These are phyloP conservation scores for Cnemophilus loriae DNA, from an alignment of 2,113 vertebrate genomes.

Conservation along the genomic window DNA sequence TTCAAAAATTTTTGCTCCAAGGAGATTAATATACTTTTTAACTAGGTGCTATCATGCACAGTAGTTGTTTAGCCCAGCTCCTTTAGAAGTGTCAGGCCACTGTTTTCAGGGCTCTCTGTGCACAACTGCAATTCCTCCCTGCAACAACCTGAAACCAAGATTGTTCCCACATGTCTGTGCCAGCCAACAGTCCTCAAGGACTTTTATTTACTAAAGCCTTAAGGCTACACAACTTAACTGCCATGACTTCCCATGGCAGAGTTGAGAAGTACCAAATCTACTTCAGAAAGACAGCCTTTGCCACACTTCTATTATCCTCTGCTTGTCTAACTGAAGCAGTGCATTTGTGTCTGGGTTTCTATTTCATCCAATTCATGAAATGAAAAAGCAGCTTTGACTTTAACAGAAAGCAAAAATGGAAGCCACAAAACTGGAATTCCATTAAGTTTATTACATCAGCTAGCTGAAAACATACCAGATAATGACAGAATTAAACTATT, in stretches of 20 bases:
- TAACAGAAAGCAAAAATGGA: neutral
- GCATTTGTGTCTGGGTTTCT: neutral
- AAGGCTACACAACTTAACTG: slow-evolving; percentile 32
- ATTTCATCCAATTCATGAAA: neutral
- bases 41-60: slow-evolving; percentile 37
- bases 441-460: neutral
- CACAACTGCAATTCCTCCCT: slow-evolving; percentile 37
- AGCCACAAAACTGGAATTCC: neutral
- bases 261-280: neutral
- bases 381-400: neutral
- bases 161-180: slow-evolving; percentile 69
- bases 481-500: neutral
- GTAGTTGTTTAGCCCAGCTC: neutral
- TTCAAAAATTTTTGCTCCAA: neutral
- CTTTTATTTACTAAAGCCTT: slow-evolving; percentile 20
- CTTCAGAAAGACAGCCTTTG: neutral
- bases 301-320: neutral
- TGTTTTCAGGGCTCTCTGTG: slow-evolving; percentile 15
- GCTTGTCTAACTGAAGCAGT: neutral
- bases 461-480: neutral
- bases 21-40: slow-evolving; percentile 19
- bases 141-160: slow-evolving; percentile 31
- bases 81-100: neutral
- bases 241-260: neutral
- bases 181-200: neutral